Evolutionary conservation across 2,888 invertebrate species (phyloP), one percentile per base, ranked within the genome.

Genomic region (Epinotia demarniana): DNA sequence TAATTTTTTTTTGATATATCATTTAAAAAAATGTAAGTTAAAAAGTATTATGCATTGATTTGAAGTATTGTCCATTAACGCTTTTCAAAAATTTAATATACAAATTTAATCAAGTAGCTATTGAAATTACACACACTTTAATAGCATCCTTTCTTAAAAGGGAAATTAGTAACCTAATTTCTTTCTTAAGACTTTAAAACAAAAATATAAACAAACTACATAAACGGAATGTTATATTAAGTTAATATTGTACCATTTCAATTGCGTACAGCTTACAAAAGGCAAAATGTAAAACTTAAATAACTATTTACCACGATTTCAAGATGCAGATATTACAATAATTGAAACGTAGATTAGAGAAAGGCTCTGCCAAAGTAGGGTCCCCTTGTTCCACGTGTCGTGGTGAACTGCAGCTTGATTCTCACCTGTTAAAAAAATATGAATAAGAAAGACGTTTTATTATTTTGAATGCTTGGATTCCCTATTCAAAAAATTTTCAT

Each of bases 401-500:
- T 95, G 95, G 80, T 95, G 95, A 66, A 95, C 95, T 1, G 95
- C 95, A 2, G 95, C 95, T 83, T 95, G 95, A 80, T 95, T 95
- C 81, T 95, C 95, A 80, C 95, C 95, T 95, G 88, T 68, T 81
- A 80, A 82, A 80, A 77, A 66, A 66, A 70, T 71, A 11, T 58
- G 12, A 68, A 13, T 6, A 16, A 8, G 57, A 58, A 55, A 13
- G n/a, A 39, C 33, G 57, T 18, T n/a, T 6, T 55, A 55, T 55
- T 18, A 16, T 13, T 53, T 53, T n/a, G n/a, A n/a, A 53, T 53
- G n/a, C 8, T 8, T 1, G n/a, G n/a, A 49, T 49, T 49, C 5
- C 5, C 49, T 49, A 16, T 16, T 16, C 9, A 39, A 1, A 39
- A n/a, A n/a, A n/a, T n/a, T n/a, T n/a, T n/a, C n/a, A n/a, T n/a